phyloP scores from a whole-genome alignment of 2,113 vertebrate genomes.

The Nestor notabilis region DNA sequence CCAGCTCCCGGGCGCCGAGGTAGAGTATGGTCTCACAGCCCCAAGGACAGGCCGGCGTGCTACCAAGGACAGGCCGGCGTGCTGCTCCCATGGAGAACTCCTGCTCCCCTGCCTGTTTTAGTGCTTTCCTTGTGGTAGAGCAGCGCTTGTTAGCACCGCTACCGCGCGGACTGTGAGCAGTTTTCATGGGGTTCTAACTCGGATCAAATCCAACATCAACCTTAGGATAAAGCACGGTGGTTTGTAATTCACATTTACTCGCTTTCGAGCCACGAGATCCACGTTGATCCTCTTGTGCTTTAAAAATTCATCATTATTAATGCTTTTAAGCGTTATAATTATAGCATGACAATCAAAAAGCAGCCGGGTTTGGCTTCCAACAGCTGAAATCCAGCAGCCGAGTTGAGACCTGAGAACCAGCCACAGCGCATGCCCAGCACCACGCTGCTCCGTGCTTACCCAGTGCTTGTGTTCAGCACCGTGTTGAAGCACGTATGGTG shows the following conservation, averaged over 20 bases:
- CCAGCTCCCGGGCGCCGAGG: slow-evolving; percentile 78
- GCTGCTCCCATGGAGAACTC: not conserved
- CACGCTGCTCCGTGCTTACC: not conserved
- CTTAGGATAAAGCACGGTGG: fast-evolving
- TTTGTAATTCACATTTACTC: not conserved
- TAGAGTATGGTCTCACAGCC: slow-evolving; percentile 78
- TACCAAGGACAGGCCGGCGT: not conserved
- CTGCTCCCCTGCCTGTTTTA: slow-evolving; percentile 12
- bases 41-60: not conserved
- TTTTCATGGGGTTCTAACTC: slow-evolving; percentile 70
- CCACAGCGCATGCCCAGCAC: slow-evolving; percentile 35
- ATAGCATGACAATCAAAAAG: not conserved
- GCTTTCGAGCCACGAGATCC: not conserved
- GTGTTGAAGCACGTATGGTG: not conserved
- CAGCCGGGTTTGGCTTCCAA: not conserved
- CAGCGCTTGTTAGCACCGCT: slow-evolving; percentile 67
- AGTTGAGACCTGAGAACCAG: slow-evolving; percentile 75
- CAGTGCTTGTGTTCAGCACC: not conserved
- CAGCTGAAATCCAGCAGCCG: not conserved
- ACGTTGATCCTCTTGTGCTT: fast-evolving
- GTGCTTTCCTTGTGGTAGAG: slow-evolving; percentile 28
- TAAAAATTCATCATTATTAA: not conserved
- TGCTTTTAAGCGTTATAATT: not conserved
- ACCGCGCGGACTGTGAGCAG: not conserved
- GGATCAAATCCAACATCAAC: not conserved